Evolutionary conservation across 2,888 invertebrate genomes (phyloP).

Genomic region (Colostygia pectinataria): DNA sequence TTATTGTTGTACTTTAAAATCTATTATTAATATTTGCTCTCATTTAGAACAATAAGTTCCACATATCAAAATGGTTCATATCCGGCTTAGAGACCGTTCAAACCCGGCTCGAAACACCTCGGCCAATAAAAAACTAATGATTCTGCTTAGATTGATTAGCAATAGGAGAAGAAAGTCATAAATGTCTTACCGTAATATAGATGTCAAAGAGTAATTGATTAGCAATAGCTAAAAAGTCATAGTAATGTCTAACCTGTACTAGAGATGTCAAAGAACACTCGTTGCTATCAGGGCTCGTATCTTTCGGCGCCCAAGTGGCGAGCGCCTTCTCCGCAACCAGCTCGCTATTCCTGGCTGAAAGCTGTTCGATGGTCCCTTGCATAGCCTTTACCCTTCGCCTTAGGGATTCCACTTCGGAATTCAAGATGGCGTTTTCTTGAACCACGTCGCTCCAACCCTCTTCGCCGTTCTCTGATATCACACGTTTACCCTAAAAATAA

Average conservation of each 20-base stretch:
- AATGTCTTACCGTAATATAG: too few relatives aligned
- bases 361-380: slow-evolving; percentile 95
- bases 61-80: too few relatives aligned
- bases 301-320: slow-evolving; percentile 83
- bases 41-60: too few relatives aligned
- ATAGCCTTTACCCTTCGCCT: slow-evolving; percentile 95
- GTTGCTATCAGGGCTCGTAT: slow-evolving; percentile 62
- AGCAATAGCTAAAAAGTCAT: too few relatives aligned
- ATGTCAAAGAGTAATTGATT: too few relatives aligned
- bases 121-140: too few relatives aligned
- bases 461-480: slow-evolving; percentile 93
- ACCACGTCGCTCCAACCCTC: slow-evolving; percentile 96
- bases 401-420: slow-evolving; percentile 93
- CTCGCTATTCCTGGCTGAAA: slow-evolving; percentile 92
- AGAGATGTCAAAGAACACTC: slow-evolving; percentile 72
- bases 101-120: too few relatives aligned
- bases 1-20: not conserved
- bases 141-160: too few relatives aligned
- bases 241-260: too few relatives aligned
- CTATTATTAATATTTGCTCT: too few relatives aligned
- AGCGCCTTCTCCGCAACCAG: slow-evolving; percentile 90
- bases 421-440: slow-evolving; percentile 96
- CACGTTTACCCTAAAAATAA: slow-evolving; percentile 89
- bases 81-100: too few relatives aligned
- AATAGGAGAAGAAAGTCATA: too few relatives aligned